phyloP scores from a whole-genome alignment of 2,888 invertebrate species.

The Luperina testacea region DNA sequence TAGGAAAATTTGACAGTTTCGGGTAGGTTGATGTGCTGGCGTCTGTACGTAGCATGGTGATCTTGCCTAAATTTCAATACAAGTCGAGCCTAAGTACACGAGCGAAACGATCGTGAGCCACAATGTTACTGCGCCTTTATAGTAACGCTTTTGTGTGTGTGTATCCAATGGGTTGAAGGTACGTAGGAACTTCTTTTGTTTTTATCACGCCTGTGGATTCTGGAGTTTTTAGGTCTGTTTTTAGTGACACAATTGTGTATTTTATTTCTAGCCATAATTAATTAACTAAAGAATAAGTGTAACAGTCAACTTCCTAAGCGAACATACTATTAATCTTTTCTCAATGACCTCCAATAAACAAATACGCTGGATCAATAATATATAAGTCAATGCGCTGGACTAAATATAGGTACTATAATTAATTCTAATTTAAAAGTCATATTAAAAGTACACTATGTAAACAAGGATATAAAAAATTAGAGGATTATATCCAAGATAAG shows the following conservation, averaged over 20 bases:
- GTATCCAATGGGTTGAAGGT: constrained; percentile 26
- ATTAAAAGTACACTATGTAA: too few relatives aligned
- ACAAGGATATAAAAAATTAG: too few relatives aligned
- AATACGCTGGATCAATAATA: too few relatives aligned
- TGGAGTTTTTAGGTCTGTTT: background rate
- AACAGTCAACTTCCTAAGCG: too few relatives aligned
- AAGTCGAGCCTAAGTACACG: background rate
- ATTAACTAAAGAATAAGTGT: background rate
- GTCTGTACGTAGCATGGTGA: background rate
- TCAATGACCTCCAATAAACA: too few relatives aligned
- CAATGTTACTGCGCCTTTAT: constrained; percentile 8
- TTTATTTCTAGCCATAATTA: background rate
- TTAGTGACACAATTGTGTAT: background rate
- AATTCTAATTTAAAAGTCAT: too few relatives aligned
- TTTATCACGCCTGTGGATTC: background rate
- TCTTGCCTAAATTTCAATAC: background rate
- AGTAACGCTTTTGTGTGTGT: constrained; percentile 30
- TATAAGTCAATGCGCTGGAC: too few relatives aligned
- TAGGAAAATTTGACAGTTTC: too few relatives aligned
- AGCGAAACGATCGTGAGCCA: background rate
- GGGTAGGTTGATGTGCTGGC: too few relatives aligned
- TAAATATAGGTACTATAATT: too few relatives aligned
- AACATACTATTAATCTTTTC: background rate
- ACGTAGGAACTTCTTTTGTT: constrained; percentile 30
- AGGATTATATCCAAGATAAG: too few relatives aligned